Percentiles rank a stretch among this genome's conserved stretches.
Evolutionary conservation across 2,113 vertebrate species (phyloP).

Genomic region (Pygoscelis antarcticus): DNA sequence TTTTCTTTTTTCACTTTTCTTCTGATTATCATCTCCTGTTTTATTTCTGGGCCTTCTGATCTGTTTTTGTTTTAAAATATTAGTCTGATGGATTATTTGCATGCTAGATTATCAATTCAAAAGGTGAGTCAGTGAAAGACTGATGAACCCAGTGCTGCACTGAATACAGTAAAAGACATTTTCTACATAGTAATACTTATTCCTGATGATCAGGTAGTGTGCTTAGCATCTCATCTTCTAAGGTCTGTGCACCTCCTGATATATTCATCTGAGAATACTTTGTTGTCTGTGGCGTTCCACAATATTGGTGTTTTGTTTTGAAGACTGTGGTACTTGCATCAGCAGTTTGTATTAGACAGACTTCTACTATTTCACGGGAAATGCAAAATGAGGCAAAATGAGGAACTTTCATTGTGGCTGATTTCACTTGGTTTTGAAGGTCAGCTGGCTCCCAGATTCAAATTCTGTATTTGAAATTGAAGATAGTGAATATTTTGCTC

Average conservation of each 20-base stretch:
- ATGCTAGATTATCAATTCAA: neutral
- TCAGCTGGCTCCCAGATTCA: neutral
- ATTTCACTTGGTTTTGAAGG: neutral
- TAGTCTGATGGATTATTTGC: neutral
- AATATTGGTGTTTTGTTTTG: neutral
- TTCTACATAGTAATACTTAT: neutral
- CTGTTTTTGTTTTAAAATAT: neutral
- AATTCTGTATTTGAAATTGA: neutral
- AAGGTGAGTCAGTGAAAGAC: neutral
- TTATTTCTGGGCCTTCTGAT: neutral
- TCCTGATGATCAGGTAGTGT: neutral
- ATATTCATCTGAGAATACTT: neutral
- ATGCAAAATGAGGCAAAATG: neutral
- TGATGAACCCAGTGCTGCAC: neutral
- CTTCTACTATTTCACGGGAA: neutral
- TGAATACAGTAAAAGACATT: neutral
- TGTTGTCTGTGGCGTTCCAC: rapidly evolving
- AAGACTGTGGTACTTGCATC: neutral
- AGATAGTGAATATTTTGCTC: neutral
- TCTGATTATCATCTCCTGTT: neutral
- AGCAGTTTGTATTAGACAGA: neutral
- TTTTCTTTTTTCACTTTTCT: neutral
- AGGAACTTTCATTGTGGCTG: neutral
- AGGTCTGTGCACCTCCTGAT: neutral
- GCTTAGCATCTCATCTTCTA: neutral